phyloP scores from a whole-genome alignment of 2,888 invertebrate genomes.

The Caenorhabditis imperialis region DNA sequence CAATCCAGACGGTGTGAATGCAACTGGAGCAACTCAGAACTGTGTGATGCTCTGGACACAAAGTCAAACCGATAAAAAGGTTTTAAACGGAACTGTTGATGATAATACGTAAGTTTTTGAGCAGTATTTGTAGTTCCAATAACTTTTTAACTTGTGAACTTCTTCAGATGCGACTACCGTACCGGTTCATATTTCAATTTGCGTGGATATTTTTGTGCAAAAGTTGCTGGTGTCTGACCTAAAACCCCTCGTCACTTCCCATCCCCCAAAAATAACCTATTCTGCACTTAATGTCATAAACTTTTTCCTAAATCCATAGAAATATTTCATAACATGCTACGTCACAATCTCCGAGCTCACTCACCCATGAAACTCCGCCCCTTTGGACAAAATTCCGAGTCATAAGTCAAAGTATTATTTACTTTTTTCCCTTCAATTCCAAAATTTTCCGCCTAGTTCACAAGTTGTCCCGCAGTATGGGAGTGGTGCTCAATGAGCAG shows the following conservation, averaged over 20 bases:
- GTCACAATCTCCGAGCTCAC: background rate
- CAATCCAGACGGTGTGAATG: constrained; percentile 1
- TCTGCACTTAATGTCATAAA: no score
- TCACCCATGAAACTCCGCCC: background rate
- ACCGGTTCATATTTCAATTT: background rate
- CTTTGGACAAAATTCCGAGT: background rate
- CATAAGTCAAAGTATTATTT: background rate
- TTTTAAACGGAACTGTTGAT: constrained; percentile 2
- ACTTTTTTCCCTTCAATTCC: constrained; percentile 5
- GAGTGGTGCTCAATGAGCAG: constrained; percentile 28
- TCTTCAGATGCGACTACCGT: constrained; percentile 1
- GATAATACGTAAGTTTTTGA: constrained; percentile 10
- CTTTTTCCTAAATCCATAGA: background rate
- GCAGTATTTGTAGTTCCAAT: no score
- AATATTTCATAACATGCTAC: no score
- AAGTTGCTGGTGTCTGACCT: no score
- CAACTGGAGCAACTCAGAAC: background rate
- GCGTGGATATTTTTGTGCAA: constrained; percentile 7
- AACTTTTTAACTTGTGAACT: background rate
- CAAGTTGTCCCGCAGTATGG: constrained; percentile 38
- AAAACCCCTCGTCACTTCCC: no score
- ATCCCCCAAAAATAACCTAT: no score
- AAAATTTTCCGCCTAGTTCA: constrained; percentile 45
- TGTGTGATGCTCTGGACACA: constrained; percentile 13
- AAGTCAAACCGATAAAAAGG: background rate